A percentile compares a stretch with the other conserved stretches of the same genome.
Conservation (phyloP, 2,797 vertebrate genomes). For the Hybognathus amarus region DNA sequence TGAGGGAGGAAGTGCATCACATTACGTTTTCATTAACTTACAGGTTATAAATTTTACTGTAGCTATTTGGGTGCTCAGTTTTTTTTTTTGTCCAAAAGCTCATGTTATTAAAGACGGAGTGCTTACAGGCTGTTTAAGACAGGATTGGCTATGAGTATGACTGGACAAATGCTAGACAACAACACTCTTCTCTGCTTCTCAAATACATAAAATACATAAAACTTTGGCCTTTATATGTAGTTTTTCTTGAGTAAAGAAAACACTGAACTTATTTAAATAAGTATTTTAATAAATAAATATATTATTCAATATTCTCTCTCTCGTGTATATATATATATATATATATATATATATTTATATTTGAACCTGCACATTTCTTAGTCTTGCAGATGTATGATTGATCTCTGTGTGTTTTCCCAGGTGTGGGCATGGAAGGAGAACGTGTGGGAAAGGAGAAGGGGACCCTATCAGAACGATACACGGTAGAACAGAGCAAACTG, state of each 20-base stretch:
- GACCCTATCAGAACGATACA: constrained; percentile 88
- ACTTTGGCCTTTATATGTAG: not conserved
- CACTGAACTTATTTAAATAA: no score
- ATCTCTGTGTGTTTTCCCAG: constrained; percentile 69
- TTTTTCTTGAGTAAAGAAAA: not conserved
- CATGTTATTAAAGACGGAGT: not conserved
- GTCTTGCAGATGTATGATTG: constrained; percentile 12
- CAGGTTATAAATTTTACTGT: not conserved
- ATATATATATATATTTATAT: no score
- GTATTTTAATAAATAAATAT: no score
- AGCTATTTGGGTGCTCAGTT: not conserved
- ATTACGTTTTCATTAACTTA: not conserved
- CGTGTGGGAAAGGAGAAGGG: constrained; percentile 90
- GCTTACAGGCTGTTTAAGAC: not conserved
- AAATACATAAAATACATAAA: not conserved
- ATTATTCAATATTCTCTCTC: no score
- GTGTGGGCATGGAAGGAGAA: constrained; percentile 98
- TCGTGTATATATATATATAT: no score
- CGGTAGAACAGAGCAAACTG: constrained; percentile 86
- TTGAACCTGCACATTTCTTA: no score
- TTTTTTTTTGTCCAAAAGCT: not conserved
- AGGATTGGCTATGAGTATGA: not conserved
- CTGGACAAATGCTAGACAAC: not conserved
- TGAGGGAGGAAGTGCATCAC: not conserved
- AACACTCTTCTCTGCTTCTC: not conserved